Percentiles rank a stretch among this genome's conserved stretches.
These are phyloP conservation scores for Dendrocincla tyrannina DNA, from an alignment of 2,797 vertebrate genomes.

Conservation along the genomic window DNA sequence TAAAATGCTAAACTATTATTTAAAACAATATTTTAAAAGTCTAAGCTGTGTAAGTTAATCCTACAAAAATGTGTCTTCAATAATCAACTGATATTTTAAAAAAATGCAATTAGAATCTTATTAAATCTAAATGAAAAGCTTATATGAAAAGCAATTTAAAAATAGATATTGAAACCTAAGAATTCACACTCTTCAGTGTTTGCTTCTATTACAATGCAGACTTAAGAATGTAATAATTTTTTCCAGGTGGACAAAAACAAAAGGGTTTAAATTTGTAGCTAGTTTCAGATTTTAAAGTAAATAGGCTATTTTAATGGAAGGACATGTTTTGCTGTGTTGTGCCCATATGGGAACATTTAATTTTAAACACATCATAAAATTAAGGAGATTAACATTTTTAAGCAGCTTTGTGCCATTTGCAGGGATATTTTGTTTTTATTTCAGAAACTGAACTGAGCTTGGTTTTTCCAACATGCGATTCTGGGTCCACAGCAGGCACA, in stretches of 20 bases:
- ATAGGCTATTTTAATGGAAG: slow-evolving; percentile 57
- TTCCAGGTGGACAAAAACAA: slow-evolving; percentile 66
- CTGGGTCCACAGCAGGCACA: neutral
- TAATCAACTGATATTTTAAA: neutral
- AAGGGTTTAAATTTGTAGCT: slow-evolving; percentile 52
- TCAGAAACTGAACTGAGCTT: neutral
- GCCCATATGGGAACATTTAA: slow-evolving; percentile 64
- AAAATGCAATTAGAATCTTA: slow-evolving; percentile 57
- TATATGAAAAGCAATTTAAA: slow-evolving; percentile 51
- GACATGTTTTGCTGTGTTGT: slow-evolving; percentile 3
- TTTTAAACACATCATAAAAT: slow-evolving; percentile 69
- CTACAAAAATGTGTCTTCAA: slow-evolving; percentile 51
- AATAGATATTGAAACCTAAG: slow-evolving; percentile 70
- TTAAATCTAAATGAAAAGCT: slow-evolving; percentile 69
- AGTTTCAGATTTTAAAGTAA: slow-evolving; percentile 71
- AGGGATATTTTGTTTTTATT: slow-evolving; percentile 41
- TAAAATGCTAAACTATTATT: slow-evolving; percentile 25
- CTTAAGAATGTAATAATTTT: slow-evolving; percentile 59
- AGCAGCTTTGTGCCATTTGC: slow-evolving; percentile 36
- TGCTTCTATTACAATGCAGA: slow-evolving; percentile 43
- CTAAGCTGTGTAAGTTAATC: slow-evolving; percentile 20
- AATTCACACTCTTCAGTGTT: slow-evolving; percentile 50
- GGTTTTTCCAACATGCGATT: neutral
- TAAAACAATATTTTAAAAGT: slow-evolving; percentile 44
- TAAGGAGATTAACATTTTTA: slow-evolving; percentile 56